Evolutionary conservation across 2,797 vertebrate genomes (phyloP).

Genomic region (Xiphophorus birchmanni): DNA sequence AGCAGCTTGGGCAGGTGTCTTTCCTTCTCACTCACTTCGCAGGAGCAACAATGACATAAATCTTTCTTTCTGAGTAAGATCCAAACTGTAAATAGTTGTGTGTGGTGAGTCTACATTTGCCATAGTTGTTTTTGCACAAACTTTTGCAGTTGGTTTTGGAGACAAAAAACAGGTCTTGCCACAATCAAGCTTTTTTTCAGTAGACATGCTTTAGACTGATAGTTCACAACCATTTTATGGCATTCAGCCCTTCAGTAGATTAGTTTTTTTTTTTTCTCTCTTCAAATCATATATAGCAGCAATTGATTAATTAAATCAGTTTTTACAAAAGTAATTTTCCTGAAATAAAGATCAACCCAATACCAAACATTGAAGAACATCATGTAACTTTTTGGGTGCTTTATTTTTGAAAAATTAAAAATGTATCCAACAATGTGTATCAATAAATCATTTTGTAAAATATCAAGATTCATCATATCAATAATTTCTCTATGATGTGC

Average conservation of each 20-base stretch:
- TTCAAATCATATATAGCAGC: not conserved
- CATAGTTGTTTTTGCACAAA: constrained; percentile 10
- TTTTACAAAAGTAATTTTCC: not conserved
- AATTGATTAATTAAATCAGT: not conserved
- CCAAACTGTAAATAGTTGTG: constrained; percentile 72
- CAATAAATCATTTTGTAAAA: not conserved
- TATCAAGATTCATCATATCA: not conserved
- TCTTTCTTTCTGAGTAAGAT: constrained; percentile 64
- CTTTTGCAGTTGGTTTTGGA: not conserved
- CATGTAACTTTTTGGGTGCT: not conserved
- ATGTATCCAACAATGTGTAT: not conserved
- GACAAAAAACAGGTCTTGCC: not conserved
- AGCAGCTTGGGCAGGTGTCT: constrained; percentile 59
- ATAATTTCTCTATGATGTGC: not conserved
- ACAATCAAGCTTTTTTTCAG: not conserved
- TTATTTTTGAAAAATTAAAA: not conserved
- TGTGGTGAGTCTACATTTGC: constrained; percentile 37
- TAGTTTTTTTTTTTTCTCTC: not conserved
- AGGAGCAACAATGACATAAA: constrained; percentile 59
- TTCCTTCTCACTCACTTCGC: constrained; percentile 59
- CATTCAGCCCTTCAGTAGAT: not conserved
- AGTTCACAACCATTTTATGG: not conserved
- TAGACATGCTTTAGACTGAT: not conserved
- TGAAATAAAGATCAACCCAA: not conserved
- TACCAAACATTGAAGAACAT: not conserved